Percentiles rank a stretch among this genome's conserved stretches.
Evolutionary conservation across 2,113 vertebrate genomes (phyloP).

Genomic region (Polyodon spathula): DNA sequence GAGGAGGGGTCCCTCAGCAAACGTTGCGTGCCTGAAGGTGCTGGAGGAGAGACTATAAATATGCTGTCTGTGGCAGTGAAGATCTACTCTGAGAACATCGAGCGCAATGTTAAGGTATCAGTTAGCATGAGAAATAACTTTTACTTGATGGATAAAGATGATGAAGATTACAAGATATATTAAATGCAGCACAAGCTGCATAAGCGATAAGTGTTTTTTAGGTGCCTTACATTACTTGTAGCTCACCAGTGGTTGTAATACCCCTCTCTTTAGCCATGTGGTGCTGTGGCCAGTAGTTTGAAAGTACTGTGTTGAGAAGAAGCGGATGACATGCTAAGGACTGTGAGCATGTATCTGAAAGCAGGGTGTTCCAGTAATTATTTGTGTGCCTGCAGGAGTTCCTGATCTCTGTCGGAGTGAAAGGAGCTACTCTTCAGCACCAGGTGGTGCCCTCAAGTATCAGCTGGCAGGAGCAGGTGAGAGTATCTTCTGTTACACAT

Average conservation of each 20-base stretch:
- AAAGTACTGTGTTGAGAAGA: no score
- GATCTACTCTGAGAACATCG: constrained; percentile 77
- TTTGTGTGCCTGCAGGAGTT: constrained; percentile 63
- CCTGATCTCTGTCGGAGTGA: constrained; percentile 81
- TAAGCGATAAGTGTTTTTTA: no score
- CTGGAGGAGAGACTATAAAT: constrained; percentile 70
- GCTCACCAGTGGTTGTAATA: no score
- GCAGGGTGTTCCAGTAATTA: not conserved
- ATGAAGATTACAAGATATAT: no score
- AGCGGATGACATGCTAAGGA: no score
- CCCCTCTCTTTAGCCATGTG: no score
- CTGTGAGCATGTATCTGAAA: not conserved
- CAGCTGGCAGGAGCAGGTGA: constrained; percentile 94
- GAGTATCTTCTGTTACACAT: no score
- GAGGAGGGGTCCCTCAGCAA: constrained; percentile 66
- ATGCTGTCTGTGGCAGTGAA: constrained; percentile 91
- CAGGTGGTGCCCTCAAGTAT: constrained; percentile 70
- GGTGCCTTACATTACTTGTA: no score
- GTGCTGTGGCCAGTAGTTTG: no score
- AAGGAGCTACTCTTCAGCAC: constrained; percentile 86
- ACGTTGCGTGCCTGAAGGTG: constrained; percentile 61
- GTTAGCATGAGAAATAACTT: no score
- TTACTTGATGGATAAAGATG: no score
- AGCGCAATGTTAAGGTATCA: constrained; percentile 88
- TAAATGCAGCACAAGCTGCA: no score